phyloP scores from a whole-genome alignment of 2,888 invertebrate genomes.

The Galerucella pusilla region DNA sequence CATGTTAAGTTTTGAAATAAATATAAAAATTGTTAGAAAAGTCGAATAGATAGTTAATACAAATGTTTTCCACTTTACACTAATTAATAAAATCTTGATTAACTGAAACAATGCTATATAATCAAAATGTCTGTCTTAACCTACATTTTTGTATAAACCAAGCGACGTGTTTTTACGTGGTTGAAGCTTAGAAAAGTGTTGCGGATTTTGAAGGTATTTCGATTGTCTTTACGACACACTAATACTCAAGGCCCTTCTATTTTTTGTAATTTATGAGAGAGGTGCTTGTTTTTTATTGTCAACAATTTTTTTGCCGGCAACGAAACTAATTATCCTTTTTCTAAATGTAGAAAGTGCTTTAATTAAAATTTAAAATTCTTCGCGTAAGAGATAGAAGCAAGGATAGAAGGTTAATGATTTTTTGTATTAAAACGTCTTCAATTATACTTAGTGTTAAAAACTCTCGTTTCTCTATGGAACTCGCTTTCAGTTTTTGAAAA shows the following conservation, averaged over 20 bases:
- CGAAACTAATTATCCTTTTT: constrained; percentile 22
- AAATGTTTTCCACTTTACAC: no score
- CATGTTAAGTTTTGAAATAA: no score
- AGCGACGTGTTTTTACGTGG: neutral
- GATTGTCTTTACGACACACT: constrained; percentile 6
- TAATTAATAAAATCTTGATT: no score
- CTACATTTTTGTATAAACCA: neutral
- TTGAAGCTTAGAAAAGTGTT: constrained; percentile 22
- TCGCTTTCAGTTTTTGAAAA: neutral
- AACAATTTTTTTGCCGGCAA: constrained; percentile 24
- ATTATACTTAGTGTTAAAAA: neutral
- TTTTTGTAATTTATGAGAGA: constrained; percentile 24
- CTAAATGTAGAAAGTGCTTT: constrained; percentile 13
- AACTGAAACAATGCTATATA: no score
- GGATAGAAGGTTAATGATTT: neutral
- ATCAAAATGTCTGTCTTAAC: neutral
- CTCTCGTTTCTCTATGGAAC: neutral
- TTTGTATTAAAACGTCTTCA: neutral
- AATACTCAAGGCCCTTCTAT: constrained; percentile 14
- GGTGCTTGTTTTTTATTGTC: constrained; percentile 16
- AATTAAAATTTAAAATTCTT: constrained; percentile 13
- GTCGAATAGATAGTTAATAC: no score
- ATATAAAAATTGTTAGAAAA: no score
- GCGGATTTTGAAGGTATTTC: constrained; percentile 19
- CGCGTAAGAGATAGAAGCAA: neutral